Conservation (phyloP, 92 coral and sea anemone genomes). For the Paragorgia papillata region DNA sequence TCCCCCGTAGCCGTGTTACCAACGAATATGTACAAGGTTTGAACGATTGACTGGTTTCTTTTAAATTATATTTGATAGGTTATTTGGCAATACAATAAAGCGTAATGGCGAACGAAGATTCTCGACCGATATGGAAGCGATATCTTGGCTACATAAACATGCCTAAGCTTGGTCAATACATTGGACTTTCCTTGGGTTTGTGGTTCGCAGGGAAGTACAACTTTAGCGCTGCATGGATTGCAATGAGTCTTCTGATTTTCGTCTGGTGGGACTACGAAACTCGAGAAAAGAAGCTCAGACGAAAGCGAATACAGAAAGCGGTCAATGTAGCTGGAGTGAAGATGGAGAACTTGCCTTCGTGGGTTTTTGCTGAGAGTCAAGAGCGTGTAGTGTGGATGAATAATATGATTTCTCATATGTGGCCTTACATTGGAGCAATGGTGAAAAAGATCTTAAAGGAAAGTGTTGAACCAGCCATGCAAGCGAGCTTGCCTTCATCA, state of each 20-base stretch:
- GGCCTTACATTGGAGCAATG: slow-evolving; percentile 97
- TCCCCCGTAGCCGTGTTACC: not conserved
- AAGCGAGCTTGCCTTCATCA: slow-evolving; percentile 82
- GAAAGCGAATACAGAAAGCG: slow-evolving; percentile 76
- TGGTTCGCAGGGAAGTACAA: slow-evolving; percentile 94
- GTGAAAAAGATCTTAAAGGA: slow-evolving; percentile 86
- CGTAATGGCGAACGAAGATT: not conserved
- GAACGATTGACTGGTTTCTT: no score
- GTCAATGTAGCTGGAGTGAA: slow-evolving; percentile 78
- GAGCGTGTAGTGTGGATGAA: slow-evolving; percentile 95
- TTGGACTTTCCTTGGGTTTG: slow-evolving; percentile 73
- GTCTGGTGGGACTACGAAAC: slow-evolving; percentile 91
- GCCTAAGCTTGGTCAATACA: slow-evolving; percentile 52
- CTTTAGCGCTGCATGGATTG: slow-evolving; percentile 96
- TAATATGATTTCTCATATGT: slow-evolving; percentile 88
- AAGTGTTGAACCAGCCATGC: slow-evolving; percentile 94
- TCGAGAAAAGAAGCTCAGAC: slow-evolving; percentile 75
- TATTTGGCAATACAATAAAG: no score
- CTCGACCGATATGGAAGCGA: slow-evolving; percentile 32
- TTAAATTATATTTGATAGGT: no score
- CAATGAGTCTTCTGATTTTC: slow-evolving; percentile 83
- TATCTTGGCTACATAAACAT: slow-evolving; percentile 16
- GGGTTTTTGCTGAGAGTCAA: slow-evolving; percentile 85
- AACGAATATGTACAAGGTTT: not conserved
- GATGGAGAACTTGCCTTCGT: slow-evolving; percentile 80